Evolutionary conservation across 1,140 invertebrate genomes (phyloP).

Genomic region (Ceratoteleas bidentatus): DNA sequence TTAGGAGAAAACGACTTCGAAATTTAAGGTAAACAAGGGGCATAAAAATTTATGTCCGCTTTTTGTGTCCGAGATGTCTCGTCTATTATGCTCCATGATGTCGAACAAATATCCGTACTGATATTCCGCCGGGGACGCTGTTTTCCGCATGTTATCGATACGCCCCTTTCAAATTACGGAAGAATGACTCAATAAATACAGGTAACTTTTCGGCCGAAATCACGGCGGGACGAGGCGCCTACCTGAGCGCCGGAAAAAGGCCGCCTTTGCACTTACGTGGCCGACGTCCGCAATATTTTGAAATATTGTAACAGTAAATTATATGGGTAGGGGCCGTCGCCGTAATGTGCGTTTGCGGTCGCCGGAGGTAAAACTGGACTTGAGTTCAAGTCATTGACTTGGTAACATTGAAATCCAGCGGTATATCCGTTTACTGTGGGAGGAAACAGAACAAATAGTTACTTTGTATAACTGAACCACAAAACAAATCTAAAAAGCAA

Average conservation of each 20-base stretch:
- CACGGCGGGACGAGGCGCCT: neutral
- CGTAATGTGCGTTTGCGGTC: too few species aligned
- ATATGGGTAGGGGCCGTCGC: neutral
- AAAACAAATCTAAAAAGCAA: too few species aligned
- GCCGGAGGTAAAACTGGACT: too few species aligned
- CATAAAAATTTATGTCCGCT: slow-evolving; percentile 9
- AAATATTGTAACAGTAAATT: slow-evolving; percentile 25
- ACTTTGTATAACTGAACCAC: too few species aligned
- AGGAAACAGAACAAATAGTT: too few species aligned
- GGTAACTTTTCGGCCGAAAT: slow-evolving; percentile 16
- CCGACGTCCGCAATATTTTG: slow-evolving; percentile 12
- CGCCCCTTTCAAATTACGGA: slow-evolving; percentile 26
- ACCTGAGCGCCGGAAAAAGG: slow-evolving; percentile 13
- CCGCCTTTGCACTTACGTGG: neutral
- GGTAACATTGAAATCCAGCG: too few species aligned
- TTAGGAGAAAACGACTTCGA: slow-evolving; percentile 26
- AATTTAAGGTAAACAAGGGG: slow-evolving; percentile 7
- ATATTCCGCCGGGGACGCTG: slow-evolving; percentile 4
- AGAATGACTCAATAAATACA: slow-evolving; percentile 41
- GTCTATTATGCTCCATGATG: slow-evolving; percentile 36
- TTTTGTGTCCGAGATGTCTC: slow-evolving; percentile 12
- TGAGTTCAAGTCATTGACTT: too few species aligned
- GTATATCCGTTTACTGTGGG: too few species aligned
- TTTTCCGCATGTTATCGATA: slow-evolving; percentile 32
- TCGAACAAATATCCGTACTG: slow-evolving; percentile 36